Evolutionary conservation across 1,140 invertebrate species (phyloP).

Genomic region (Zaprionus vittiger): DNA sequence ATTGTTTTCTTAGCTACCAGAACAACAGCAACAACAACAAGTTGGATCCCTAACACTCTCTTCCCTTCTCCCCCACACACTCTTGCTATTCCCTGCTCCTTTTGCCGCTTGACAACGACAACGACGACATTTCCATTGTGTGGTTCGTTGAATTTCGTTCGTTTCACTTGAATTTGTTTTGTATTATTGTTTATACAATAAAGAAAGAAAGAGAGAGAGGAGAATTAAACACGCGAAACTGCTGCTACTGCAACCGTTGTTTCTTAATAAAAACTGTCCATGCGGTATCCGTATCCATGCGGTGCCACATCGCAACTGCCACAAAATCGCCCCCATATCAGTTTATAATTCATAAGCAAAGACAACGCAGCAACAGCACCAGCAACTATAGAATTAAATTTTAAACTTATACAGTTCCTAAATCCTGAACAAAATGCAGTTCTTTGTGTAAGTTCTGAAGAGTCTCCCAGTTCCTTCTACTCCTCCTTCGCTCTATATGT

Average conservation of each 20-base stretch:
- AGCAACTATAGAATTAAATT: too few species aligned
- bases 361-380: conserved; percentile 1
- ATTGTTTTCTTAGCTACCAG: conserved; percentile 73
- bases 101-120: conserved; percentile 30
- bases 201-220: neutral
- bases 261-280: conserved; percentile 30
- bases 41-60: conserved; percentile 12
- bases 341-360: conserved; percentile 39
- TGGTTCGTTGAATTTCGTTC: conserved; percentile 32
- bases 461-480: neutral
- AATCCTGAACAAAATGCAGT: conserved; percentile 52
- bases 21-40: conserved; percentile 16
- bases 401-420: neutral
- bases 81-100: neutral
- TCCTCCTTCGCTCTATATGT: conserved; percentile 5
- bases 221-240: conserved; percentile 16
- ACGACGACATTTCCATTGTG: conserved; percentile 41
- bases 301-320: conserved; percentile 14
- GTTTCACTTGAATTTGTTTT: conserved; percentile 65
- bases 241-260: conserved; percentile 28
- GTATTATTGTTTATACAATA: conserved; percentile 65
- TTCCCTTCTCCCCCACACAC: neutral
- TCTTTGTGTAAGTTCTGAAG: conserved; percentile 65
- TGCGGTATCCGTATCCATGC: conserved; percentile 16
- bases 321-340: conserved; percentile 18